Conservation (phyloP, 1,140 invertebrate genomes). For the Radopholus similis region DNA sequence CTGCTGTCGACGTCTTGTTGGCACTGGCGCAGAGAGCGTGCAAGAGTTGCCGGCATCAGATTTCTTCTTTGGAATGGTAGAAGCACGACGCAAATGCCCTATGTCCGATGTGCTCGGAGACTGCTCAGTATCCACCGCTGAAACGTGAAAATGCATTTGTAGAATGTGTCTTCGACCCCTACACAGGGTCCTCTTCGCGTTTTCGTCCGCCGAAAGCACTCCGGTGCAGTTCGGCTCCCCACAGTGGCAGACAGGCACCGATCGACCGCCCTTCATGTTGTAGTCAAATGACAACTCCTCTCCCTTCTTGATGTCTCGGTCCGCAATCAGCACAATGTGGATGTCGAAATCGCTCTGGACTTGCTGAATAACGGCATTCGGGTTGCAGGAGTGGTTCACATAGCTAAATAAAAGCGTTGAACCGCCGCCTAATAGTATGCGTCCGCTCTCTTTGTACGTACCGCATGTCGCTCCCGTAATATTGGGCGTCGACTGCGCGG, state of each 20-base stretch:
- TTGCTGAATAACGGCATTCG: conserved; percentile 13
- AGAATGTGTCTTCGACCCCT: no score
- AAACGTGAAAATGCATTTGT: no score
- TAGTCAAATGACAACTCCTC: conserved; percentile 33
- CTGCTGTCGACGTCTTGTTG: no score
- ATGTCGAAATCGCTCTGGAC: conserved; percentile 27
- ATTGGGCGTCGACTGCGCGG: conserved; percentile 22
- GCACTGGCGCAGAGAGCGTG: no score
- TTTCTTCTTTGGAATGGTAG: no score
- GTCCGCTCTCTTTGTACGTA: no score
- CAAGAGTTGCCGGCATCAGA: no score
- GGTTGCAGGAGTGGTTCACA: conserved; percentile 31
- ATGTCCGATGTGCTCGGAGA: no score
- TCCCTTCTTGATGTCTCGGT: conserved; percentile 16
- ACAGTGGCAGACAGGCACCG: conserved; percentile 20
- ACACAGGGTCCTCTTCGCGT: background rate
- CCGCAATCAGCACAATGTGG: conserved; percentile 22
- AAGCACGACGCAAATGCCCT: no score
- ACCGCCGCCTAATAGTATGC: no score
- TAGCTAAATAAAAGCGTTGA: conserved; percentile 1
- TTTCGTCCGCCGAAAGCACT: conserved; percentile 20
- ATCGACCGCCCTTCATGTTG: conserved; percentile 21
- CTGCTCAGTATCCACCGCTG: no score
- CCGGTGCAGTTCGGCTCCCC: conserved; percentile 15
- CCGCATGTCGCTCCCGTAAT: conserved; percentile 29